Evolutionary conservation across 2,113 vertebrate species (phyloP), one percentile per base, ranked within the genome.

Genomic region (Dissostichus mawsoni): DNA sequence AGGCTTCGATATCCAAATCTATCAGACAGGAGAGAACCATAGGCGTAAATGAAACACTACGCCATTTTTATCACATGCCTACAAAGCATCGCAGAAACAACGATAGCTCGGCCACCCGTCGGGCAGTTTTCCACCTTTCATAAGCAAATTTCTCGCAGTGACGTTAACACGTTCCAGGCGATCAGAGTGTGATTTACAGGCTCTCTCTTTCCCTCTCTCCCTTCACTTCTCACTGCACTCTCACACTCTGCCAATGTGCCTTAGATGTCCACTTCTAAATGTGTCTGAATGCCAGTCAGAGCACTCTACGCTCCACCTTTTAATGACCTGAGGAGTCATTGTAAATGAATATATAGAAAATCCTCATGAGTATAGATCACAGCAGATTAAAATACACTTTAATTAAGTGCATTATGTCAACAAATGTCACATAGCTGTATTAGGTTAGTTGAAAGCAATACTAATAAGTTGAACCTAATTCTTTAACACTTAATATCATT

Each of bases 221-320:
- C 2, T n/a, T 74, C 80, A 47, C 64, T 89, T 81, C 90, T 74
- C 90, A 25, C 69, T 17, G 65, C 10, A 36, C 57, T 64, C 48
- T 64, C 44, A 51, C 13, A 87, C 90, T 65, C 77, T 93, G 81
- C 68, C 81, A 87, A 77, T 84, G 52, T 78, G 80, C 87, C 71
- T 50, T 84, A 90, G 81, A 94, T 88, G 89, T 93, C 87, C 74
- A 87, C 86, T 83, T 93, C 91, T 94, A 95, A 92, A 92, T 94
- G 87, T 92, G 89, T 92, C 93, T 81, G 48, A 71, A 83, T 87
- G 84, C 82, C 82, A 87, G 85, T 80, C 69, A 44, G 78, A 83
- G 70, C 75, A 77, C 71, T 76, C 74, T 71, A 67, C 23, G 47
- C 78, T 88, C 79, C 80, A 69, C 69, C 81, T 78, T 58, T 69